Percentiles rank a stretch among this genome's conserved stretches.
phyloP scores from a whole-genome alignment of 1,140 invertebrate genomes.

The Drosophila malerkotliana region DNA sequence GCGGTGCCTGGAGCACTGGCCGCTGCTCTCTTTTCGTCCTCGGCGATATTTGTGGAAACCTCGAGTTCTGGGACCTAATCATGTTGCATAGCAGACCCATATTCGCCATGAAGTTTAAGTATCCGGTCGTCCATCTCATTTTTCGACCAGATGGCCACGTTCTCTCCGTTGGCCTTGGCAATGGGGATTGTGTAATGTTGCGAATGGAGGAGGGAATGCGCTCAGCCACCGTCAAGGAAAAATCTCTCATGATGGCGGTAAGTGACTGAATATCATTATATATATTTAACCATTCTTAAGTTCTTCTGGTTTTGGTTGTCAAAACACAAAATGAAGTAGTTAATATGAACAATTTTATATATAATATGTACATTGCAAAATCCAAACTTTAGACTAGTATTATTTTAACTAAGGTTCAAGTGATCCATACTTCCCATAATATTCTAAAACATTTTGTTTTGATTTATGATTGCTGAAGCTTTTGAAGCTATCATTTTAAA shows the following conservation, averaged over 20 bases:
- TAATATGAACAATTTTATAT: no score
- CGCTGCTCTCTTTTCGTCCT: slow-evolving; percentile 94
- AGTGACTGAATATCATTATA: neutral
- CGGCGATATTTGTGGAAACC: slow-evolving; percentile 90
- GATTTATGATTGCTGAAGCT: no score
- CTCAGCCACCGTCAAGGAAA: slow-evolving; percentile 90
- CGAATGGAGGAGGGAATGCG: slow-evolving; percentile 92
- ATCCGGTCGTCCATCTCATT: slow-evolving; percentile 84
- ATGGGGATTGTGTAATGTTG: slow-evolving; percentile 90
- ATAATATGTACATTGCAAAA: no score
- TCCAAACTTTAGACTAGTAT: no score
- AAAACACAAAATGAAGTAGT: no score
- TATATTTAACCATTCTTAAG: no score
- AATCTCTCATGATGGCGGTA: slow-evolving; percentile 88
- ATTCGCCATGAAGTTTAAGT: slow-evolving; percentile 84
- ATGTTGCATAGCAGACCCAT: slow-evolving; percentile 92
- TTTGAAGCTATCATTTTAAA: no score
- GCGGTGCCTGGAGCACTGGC: slow-evolving; percentile 92
- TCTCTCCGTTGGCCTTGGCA: slow-evolving; percentile 90
- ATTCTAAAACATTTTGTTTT: no score
- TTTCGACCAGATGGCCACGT: slow-evolving; percentile 87
- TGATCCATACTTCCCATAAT: no score
- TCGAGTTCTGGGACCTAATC: slow-evolving; percentile 95
- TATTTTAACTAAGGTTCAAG: no score
- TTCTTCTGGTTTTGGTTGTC: no score